Conservation (phyloP, 2,113 vertebrate species). For the Potamarius usumacintae region DNA sequence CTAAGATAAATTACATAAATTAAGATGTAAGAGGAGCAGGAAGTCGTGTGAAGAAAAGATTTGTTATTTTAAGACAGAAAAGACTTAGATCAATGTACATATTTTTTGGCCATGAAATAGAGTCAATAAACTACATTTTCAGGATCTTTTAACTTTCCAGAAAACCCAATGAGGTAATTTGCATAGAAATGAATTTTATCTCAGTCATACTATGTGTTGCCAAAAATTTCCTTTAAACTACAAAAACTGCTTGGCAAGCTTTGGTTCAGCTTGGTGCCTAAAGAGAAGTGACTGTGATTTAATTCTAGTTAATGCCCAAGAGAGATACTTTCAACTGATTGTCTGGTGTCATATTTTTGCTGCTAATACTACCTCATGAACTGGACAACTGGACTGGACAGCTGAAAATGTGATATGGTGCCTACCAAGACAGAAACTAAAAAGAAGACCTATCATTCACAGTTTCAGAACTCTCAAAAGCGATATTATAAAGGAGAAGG, state of each 20-base stretch:
- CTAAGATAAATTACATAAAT: neutral
- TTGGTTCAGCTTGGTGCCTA: slow-evolving; percentile 60
- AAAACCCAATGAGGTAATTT: slow-evolving; percentile 69
- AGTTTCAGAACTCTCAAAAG: neutral
- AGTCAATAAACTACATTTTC: slow-evolving; percentile 68
- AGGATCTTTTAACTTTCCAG: slow-evolving; percentile 67
- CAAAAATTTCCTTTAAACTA: slow-evolving; percentile 67
- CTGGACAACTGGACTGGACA: neutral
- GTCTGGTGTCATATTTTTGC: slow-evolving; percentile 34
- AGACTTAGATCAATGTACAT: slow-evolving; percentile 59
- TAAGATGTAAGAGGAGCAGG: neutral
- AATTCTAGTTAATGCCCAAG: slow-evolving; percentile 45
- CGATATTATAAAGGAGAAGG: neutral
- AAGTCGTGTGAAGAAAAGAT: neutral
- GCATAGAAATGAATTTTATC: slow-evolving; percentile 78
- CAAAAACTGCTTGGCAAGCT: slow-evolving; percentile 64
- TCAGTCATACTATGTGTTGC: slow-evolving; percentile 62
- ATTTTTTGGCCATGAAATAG: slow-evolving; percentile 64
- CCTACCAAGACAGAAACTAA: neutral
- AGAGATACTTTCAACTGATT: slow-evolving; percentile 32
- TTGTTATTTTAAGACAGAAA: neutral
- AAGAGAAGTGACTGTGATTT: slow-evolving; percentile 59
- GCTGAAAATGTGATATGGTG: neutral
- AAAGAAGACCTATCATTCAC: neutral
- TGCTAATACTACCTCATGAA: slow-evolving; percentile 34